Base-by-base conservation (phyloP, 2,797 vertebrate genomes). In the Gouania willdenowi region DNA sequence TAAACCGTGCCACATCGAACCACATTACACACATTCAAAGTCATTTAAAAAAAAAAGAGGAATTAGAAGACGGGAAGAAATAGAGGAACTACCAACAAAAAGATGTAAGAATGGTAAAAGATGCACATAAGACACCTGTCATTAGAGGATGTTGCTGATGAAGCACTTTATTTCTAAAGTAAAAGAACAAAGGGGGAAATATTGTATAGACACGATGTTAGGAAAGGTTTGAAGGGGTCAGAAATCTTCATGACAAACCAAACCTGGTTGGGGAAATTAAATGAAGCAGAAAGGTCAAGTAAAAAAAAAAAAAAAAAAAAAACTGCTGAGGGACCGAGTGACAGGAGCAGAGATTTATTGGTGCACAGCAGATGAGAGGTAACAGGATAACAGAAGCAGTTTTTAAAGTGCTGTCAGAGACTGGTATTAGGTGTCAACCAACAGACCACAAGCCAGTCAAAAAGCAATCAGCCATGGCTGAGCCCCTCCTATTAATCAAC, bases 401-500 rank as follows among this genome's bases (percentile, higher is more conserved):
- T 48, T 47, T 36, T 34, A 17, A 62, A 67, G 52, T 34, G 32
- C 21, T 34, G 8, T 4, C 20, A 13, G 33, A 56, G 18, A 27
- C 22, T 35, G 24, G 15, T 41, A 51, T 64, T 43, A 34, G 24
- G 47, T 60, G 66, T 62, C 62, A 53, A 41, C 14, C 2, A 40
- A 10, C 39, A 41, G 40, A 65, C 37, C 2, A 22, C 19, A 43
- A n/a, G 31, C 57, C 66, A 64, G 27, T 80, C 55, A 68, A 70
- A 70, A 48, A 58, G 39, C 60, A 61, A 46, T 61, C 50, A 35
- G 34, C 65, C 41, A 3, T 22, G 41, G 6, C 28, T 16, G 19
- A 45, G 28, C 37, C 43, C n/a, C 23, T 33, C 24, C 47, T 15
- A 50, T 66, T 57, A 13, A 39, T 60, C 57, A 45, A 32, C 29